Base-by-base conservation (phyloP, 2,113 vertebrate species). In the Donacobius atricapilla region DNA sequence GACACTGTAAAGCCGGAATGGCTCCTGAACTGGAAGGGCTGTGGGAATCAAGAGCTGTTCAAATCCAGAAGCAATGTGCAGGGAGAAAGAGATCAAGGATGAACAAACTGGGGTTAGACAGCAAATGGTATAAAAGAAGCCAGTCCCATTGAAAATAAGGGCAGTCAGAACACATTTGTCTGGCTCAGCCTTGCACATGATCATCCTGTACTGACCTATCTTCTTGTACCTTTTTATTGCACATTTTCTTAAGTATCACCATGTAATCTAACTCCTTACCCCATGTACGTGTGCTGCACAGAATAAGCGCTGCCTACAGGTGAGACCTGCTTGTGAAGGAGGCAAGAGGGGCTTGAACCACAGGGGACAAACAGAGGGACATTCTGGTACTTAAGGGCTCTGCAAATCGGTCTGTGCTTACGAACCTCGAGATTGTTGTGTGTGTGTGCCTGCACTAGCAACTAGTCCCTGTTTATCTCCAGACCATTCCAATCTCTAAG, bases 341-440 rank as follows among this genome's bases (percentile, higher is more conserved):
- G 4, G 5, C 21, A 57, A 47, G 22, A 69, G 19, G 19, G 40
- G 51, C 37, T 28, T 4, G 45, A 73, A 71, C 35, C 30, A 37
- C 44, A 75, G 21, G 5, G 4, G 11, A 53, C 30, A 80, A 39
- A 57, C 21, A 50, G 13, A 35, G 7, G 35, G 13, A n/a, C 1
- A 0, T 50, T n/a, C 16, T 48, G 11, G 9, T 53, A 78, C 23
- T 31, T 57, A 19, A 83, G 28, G 11, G 9, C 75, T 23, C 47
- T 63, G 20, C 1, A 2, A 37, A 57, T 1, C 3, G 11, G 20
- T 22, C 20, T 22, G 45, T n/a, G 9, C 35, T 39, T 68, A 33
- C 27, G 30, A 85, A 79, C 15, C 27, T 40, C 61, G 10, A 44
- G 4, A 48, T 0, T 21, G 17, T 1, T 16, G 13, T 1, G 0